A percentile compares a stretch with the other conserved stretches of the same genome.
Conservation (phyloP, 2,888 invertebrate species). For the Lingula anatina region DNA sequence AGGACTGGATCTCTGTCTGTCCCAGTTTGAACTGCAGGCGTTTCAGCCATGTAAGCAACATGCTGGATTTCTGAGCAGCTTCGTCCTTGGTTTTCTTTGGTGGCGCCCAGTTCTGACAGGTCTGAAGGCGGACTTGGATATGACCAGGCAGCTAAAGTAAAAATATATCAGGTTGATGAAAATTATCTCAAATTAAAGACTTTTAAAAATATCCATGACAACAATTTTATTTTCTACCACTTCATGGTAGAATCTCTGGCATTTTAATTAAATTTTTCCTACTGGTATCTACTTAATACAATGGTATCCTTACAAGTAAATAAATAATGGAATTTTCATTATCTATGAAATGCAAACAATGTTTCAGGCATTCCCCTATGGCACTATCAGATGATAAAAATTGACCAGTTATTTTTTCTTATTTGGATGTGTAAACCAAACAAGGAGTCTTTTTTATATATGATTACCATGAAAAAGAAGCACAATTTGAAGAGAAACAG, state of each 20-base stretch:
- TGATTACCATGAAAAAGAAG: too few relatives aligned
- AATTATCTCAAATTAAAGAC: neutral
- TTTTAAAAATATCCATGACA: neutral
- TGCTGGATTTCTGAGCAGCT: conserved; percentile 48
- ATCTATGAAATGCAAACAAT: too few relatives aligned
- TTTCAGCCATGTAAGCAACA: conserved; percentile 73
- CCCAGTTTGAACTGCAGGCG: conserved; percentile 96
- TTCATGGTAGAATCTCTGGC: neutral
- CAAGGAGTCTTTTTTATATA: too few relatives aligned
- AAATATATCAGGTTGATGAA: neutral
- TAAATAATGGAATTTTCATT: too few relatives aligned
- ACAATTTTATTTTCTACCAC: neutral
- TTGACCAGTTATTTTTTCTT: too few relatives aligned
- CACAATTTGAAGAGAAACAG: too few relatives aligned
- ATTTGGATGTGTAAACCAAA: too few relatives aligned
- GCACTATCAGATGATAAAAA: too few relatives aligned
- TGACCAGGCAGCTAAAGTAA: conserved; percentile 75
- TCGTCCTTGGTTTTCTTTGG: conserved; percentile 50
- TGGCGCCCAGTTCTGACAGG: conserved; percentile 78
- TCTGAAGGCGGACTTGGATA: conserved; percentile 78
- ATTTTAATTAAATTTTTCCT: neutral
- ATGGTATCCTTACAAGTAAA: too few relatives aligned
- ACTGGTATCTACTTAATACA: too few relatives aligned
- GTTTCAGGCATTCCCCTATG: too few relatives aligned
- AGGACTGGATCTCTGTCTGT: conserved; percentile 89